phyloP scores from a whole-genome alignment of 53 echinoderm and acorn worm species.

The Mesocentrotus franciscanus region DNA sequence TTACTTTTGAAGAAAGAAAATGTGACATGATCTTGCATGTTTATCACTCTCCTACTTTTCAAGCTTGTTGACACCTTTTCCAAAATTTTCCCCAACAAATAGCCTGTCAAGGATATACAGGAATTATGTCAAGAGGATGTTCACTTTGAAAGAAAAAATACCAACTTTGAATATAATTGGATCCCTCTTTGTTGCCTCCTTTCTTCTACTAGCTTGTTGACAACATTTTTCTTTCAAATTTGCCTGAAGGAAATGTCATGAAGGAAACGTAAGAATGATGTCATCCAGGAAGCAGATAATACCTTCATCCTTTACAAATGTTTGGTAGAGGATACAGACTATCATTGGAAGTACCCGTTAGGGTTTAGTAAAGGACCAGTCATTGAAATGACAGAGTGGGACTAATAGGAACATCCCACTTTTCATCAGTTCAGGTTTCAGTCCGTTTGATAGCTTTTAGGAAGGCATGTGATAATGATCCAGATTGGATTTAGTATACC shows the following conservation, averaged over 20 bases:
- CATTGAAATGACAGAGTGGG: not conserved
- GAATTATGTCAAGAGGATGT: not conserved
- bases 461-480: not conserved
- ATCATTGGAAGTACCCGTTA: slow-evolving; percentile 15
- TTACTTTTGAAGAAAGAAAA: too few relatives aligned
- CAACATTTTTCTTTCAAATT: not conserved
- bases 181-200: not conserved
- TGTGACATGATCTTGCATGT: too few relatives aligned
- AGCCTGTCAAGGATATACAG: not conserved
- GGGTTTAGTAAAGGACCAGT: not conserved
- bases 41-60: too few relatives aligned
- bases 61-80: too few relatives aligned
- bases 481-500: not conserved
- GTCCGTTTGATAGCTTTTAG: not conserved
- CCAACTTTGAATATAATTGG: not conserved
- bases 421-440: not conserved
- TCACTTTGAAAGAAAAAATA: not conserved
- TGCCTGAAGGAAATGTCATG: not conserved
- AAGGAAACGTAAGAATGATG: slow-evolving; percentile 17
- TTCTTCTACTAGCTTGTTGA: not conserved
- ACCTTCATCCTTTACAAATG: slow-evolving; percentile 28
- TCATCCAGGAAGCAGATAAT: slow-evolving; percentile 1
- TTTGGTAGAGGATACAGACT: not conserved
- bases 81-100: too few relatives aligned
- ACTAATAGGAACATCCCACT: slow-evolving; percentile 30